These are phyloP conservation scores for Nannobrachium achirus DNA, from an alignment of 2,113 vertebrate genomes.

Conservation along the genomic window DNA sequence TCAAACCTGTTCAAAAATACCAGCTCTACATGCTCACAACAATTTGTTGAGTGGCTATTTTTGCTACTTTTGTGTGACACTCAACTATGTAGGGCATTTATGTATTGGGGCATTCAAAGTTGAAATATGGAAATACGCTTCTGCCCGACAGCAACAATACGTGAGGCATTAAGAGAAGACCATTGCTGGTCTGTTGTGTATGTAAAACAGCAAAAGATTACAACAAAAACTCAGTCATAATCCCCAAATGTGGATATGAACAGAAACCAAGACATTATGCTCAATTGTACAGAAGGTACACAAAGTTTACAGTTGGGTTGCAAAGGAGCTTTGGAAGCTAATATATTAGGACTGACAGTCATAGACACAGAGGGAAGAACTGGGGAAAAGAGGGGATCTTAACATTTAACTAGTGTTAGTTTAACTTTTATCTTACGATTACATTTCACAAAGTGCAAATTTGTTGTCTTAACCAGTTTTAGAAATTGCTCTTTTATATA, in stretches of 20 bases:
- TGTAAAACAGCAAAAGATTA: constrained; percentile 19
- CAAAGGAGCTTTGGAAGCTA: constrained; percentile 59
- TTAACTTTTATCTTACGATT: constrained; percentile 72
- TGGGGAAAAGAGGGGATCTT: constrained; percentile 62
- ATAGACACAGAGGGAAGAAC: constrained; percentile 59
- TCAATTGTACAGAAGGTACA: constrained; percentile 37
- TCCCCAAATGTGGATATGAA: constrained; percentile 47
- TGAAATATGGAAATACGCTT: too few relatives aligned
- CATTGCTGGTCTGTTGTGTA: constrained; percentile 32
- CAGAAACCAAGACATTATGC: constrained; percentile 42
- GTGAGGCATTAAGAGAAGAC: constrained; percentile 45
- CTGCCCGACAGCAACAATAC: neutral
- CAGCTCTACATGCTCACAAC: too few relatives aligned
- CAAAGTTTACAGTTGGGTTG: constrained; percentile 43
- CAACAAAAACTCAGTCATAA: constrained; percentile 34
- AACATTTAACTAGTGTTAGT: constrained; percentile 80
- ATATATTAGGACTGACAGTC: constrained; percentile 55
- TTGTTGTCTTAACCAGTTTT: constrained; percentile 66
- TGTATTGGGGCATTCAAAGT: too few relatives aligned
- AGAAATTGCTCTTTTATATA: constrained; percentile 69
- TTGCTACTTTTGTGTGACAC: too few relatives aligned
- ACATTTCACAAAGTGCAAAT: constrained; percentile 82
- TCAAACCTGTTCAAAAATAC: too few relatives aligned
- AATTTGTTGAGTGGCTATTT: too few relatives aligned
- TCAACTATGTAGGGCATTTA: too few relatives aligned